These are phyloP conservation scores for Halictus quadricinctus DNA, from an alignment of 2,888 invertebrate species.

Conservation along the genomic window DNA sequence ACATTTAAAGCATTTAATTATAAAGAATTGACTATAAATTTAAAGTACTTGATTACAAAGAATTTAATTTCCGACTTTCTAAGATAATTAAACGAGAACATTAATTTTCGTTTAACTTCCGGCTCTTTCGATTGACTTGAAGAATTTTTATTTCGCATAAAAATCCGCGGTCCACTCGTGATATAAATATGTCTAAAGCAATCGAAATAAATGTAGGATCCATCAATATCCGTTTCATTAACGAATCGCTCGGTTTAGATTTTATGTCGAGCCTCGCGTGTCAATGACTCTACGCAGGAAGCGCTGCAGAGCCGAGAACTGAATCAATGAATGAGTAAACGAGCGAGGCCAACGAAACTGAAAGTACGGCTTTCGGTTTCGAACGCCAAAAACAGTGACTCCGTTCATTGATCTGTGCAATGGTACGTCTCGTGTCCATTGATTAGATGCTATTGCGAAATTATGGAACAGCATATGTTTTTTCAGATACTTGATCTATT, in stretches of 20 bases:
- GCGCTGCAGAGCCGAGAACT: background rate
- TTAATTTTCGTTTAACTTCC: too few species aligned
- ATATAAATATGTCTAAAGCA: background rate
- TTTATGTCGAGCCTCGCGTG: background rate
- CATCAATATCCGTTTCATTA: background rate
- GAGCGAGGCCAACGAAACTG: conserved; percentile 52
- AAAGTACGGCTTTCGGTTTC: conserved; percentile 54
- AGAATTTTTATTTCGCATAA: too few species aligned
- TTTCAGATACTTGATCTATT: background rate
- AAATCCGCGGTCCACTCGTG: too few species aligned
- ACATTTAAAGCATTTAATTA: too few species aligned
- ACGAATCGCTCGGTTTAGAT: background rate
- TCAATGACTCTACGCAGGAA: background rate
- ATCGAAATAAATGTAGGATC: background rate
- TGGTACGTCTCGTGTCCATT: conserved; percentile 13
- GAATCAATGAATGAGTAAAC: conserved; percentile 36
- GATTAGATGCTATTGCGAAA: conserved; percentile 39
- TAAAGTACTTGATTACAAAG: too few species aligned
- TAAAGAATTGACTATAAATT: too few species aligned
- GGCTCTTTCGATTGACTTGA: too few species aligned
- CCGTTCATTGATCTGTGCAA: conserved; percentile 14
- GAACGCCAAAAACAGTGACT: conserved; percentile 26
- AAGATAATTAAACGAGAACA: too few species aligned
- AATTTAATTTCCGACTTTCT: too few species aligned
- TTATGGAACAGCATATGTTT: background rate